Base-by-base conservation (phyloP, 2,797 vertebrate genomes). In the Peromyscus attwateri region DNA sequence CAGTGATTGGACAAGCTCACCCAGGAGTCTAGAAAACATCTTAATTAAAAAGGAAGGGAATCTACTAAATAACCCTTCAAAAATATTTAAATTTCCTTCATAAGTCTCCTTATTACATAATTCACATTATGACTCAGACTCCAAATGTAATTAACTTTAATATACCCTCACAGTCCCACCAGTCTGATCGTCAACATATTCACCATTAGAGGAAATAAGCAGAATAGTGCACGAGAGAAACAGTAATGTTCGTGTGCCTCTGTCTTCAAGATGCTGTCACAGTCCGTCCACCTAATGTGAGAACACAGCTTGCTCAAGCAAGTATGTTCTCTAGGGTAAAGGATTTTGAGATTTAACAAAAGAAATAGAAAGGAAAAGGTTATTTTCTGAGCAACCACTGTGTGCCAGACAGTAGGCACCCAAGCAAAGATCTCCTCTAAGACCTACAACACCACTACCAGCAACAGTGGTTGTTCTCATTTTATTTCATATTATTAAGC, bases 41-140 rank as follows among this genome's bases (percentile, higher is more conserved):
- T 96, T 94, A 92, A 94, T 96, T 81, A 75, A 96, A 97, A 96
- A 93, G 64, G 66, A 92, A 43, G 49, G 60, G 75, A 89, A 85
- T 29, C 80, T 88, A 66, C 64, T 49, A 94, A 94, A 88, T 80
- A 89, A 94, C 60, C 57, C 91, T 95, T 96, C 79, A 81, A 84
- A 91, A 93, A 84, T 85, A 95, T 85, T 96, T 96, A 87, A 96
- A 92, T 91, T 97, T 97, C 95, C 88, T 96, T 70, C 71, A 40
- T 82, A 92, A 93, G 55, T 96, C 89, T 95, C 66, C 46, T 91
- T 84, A 68, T 96, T 95, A 82, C 52, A 82, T 89, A 96, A 97
- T 93, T 82, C 66, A 93, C 96, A 93, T 66, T 79, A 52, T 97
- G 97, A 97, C 95, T 75, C 77, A 95, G 91, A 95, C 97, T 98